Evolutionary conservation across 2,797 vertebrate genomes (phyloP).

Genomic region (Scleropages formosus): DNA sequence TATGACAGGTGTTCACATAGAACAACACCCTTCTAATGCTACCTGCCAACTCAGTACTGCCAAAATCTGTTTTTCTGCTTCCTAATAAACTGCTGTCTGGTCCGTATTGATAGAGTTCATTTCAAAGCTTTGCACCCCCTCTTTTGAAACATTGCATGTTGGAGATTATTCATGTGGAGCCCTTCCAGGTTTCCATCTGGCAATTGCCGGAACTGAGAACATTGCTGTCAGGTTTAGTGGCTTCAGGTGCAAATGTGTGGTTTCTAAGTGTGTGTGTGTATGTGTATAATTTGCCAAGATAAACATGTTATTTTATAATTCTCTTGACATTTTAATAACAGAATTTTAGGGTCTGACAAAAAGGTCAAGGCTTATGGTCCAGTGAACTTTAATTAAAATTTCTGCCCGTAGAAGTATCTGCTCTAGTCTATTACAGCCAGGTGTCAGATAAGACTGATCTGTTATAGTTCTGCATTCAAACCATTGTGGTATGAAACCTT

Average conservation of each 20-base stretch:
- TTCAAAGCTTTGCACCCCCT: not conserved
- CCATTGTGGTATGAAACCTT: not conserved
- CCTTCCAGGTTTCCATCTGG: not conserved
- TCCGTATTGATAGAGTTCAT: not conserved
- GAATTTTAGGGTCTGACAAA: slow-evolving; percentile 1
- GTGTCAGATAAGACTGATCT: slow-evolving; percentile 13
- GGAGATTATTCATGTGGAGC: not conserved
- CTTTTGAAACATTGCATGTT: not conserved
- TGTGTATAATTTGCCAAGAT: slow-evolving; percentile 3
- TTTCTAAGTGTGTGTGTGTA: not conserved
- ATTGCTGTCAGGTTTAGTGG: not conserved
- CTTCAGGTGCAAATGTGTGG: not conserved
- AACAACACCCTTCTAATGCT: not conserved
- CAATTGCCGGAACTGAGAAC: not conserved
- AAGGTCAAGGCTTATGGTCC: slow-evolving; percentile 26
- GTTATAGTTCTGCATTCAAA: not conserved
- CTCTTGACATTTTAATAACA: slow-evolving; percentile 3
- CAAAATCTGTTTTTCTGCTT: not conserved
- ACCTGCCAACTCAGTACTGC: not conserved
- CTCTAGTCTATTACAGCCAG: not conserved
- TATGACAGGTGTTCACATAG: slow-evolving; percentile 5
- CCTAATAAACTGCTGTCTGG: not conserved
- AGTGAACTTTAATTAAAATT: slow-evolving; percentile 27
- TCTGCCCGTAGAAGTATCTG: not conserved
- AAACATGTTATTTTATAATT: slow-evolving; percentile 16